Conservation (phyloP, 2,888 invertebrate genomes). For the Phragmatobia fuliginosa region DNA sequence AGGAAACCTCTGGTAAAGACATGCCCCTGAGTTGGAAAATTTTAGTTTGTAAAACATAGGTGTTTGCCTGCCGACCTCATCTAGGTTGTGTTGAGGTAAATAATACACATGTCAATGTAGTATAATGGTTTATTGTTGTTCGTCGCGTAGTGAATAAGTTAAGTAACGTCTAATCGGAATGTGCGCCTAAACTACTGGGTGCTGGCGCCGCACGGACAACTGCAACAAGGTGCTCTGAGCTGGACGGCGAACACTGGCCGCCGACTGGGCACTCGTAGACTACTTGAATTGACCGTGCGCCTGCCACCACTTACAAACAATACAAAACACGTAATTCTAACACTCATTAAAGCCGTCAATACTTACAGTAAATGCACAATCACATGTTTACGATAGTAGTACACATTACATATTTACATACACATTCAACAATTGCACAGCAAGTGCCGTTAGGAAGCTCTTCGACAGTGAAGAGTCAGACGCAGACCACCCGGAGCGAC, state of each 20-base stretch:
- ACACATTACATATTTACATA: slow-evolving; percentile 18
- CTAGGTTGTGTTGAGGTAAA: not conserved
- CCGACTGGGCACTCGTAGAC: not conserved
- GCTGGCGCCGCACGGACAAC: slow-evolving; percentile 1
- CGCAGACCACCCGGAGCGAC: not conserved
- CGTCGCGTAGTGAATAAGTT: slow-evolving; percentile 72
- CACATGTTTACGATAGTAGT: slow-evolving; percentile 13
- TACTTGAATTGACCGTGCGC: not conserved
- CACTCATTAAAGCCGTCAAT: slow-evolving; percentile 70
- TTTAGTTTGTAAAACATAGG: not conserved
- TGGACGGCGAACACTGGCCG: not conserved
- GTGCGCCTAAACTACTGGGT: slow-evolving; percentile 38
- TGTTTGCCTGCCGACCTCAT: not conserved
- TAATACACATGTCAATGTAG: slow-evolving; percentile 31
- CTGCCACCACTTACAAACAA: slow-evolving; percentile 6
- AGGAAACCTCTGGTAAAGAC: no score
- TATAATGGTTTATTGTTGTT: slow-evolving; percentile 46
- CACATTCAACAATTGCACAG: slow-evolving; percentile 16
- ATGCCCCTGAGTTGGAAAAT: not conserved
- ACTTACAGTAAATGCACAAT: slow-evolving; percentile 63
- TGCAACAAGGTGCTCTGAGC: not conserved
- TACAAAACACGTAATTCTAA: slow-evolving; percentile 29
- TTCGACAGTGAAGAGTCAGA: not conserved
- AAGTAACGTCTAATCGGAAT: slow-evolving; percentile 70
- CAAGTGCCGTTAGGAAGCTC: not conserved